Base-by-base conservation (phyloP, 1,140 invertebrate species). In the Drosophila seguyi region DNA sequence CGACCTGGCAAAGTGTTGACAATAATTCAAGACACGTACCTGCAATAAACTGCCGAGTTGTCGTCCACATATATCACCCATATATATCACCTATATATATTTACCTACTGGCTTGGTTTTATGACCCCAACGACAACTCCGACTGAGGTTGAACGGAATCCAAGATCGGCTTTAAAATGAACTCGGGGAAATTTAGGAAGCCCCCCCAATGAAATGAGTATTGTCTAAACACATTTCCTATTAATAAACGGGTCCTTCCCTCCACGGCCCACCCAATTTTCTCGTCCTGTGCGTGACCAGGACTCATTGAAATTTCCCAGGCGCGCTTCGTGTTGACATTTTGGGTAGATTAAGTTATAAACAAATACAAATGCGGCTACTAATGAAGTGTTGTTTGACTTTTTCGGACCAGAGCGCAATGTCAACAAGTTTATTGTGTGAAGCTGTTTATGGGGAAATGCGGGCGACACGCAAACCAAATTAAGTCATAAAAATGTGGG, bases 401-500 rank as follows among this genome's bases (percentile, higher is more conserved):
- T 71, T 63, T 48, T 31, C 55, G 48, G 53, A 34, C 53, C 39
- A 57, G 62, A 36, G 50, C 48, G 48, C 69, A 90, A 75, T 84
- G 85, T 88, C 84, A 88, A 88, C 84, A 88, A 77, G 80, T 90
- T 88, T 81, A 88, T 88, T 90, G 84, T 88, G 84, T 78, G 84
- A 88, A 88, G 77, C 84, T 88, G 84, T 88, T 88, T 84, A 88
- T 81, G 77, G 55, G 44, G 31, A 38, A 59, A 63, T 57, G 39
- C 52, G 53, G 61, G 48, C 42, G 61, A 71, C 84, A 88, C 84
- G 84, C 85, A 81, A 88, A 71, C 60, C 77, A 81, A 88, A 88
- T 88, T 88, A 88, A 88, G 84, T 75, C 77, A 84, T 84, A 86
- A 83, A 88, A 83, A 76, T 45, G 84, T 25, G 73, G 71, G 73